These are phyloP conservation scores for Lepidurus packardi DNA, from an alignment of 1,140 invertebrate genomes.

Conservation along the genomic window DNA sequence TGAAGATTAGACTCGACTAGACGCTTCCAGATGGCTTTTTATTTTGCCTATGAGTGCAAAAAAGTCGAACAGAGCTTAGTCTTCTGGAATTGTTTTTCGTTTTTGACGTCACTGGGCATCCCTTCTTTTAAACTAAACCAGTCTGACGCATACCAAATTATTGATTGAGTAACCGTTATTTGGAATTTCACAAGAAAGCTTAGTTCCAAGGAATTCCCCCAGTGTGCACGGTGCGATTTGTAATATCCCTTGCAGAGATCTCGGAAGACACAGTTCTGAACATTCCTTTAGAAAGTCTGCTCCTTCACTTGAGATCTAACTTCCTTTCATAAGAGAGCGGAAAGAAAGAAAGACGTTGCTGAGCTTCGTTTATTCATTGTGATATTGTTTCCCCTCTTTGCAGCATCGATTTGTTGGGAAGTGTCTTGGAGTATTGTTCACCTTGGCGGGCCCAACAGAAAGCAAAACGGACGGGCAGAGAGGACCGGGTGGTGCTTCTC, in stretches of 20 bases:
- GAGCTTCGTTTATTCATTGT: neutral
- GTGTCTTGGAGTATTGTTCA: constrained; percentile 38
- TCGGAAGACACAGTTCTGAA: neutral
- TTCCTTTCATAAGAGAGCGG: neutral
- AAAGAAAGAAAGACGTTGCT: constrained; percentile 4
- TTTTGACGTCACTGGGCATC: neutral
- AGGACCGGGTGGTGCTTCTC: constrained; percentile 95
- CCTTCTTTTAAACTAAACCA: neutral
- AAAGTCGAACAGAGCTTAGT: too few relatives aligned
- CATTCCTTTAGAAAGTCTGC: neutral
- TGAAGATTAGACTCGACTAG: neutral
- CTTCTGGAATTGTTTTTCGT: neutral
- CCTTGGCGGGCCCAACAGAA: constrained; percentile 49
- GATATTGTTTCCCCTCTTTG: constrained; percentile 20
- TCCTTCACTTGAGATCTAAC: neutral
- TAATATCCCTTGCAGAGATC: neutral
- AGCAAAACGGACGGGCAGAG: constrained; percentile 89
- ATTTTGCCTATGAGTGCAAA: neutral
- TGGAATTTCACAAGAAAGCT: neutral
- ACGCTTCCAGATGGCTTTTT: neutral
- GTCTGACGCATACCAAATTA: neutral
- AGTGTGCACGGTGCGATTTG: neutral
- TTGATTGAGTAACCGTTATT: neutral
- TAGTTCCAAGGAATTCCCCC: neutral
- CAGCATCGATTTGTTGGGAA: constrained; percentile 34